These are phyloP conservation scores for Physella acuta DNA, from an alignment of 1,140 invertebrate genomes.

Conservation along the genomic window DNA sequence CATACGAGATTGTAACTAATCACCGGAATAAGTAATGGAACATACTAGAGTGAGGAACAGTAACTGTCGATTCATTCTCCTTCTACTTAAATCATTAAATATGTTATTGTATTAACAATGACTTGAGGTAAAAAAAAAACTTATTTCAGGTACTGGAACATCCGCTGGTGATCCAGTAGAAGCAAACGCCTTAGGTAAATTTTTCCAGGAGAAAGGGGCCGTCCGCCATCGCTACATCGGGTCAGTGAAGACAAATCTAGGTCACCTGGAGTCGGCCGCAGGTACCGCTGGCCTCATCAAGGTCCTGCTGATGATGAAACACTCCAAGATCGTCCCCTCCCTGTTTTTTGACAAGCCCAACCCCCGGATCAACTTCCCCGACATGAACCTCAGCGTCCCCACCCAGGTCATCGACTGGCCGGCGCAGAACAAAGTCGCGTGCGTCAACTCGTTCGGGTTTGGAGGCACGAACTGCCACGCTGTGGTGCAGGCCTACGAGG, in stretches of 20 bases:
- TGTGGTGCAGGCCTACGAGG: conserved; percentile 28
- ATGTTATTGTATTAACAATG: too few relatives aligned
- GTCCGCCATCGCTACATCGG: conserved; percentile 34
- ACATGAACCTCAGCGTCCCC: conserved; percentile 37
- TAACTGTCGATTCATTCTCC: too few relatives aligned
- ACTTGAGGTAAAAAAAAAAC: too few relatives aligned
- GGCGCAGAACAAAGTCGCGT: conserved; percentile 24
- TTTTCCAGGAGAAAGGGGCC: conserved; percentile 18
- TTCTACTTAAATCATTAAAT: too few relatives aligned
- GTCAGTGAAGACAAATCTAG: conserved; percentile 51
- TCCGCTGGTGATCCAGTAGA: conserved; percentile 39
- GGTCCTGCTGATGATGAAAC: conserved; percentile 49
- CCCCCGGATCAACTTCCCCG: conserved; percentile 37
- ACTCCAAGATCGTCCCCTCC: conserved; percentile 40
- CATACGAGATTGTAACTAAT: too few relatives aligned
- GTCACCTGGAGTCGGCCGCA: conserved; percentile 36
- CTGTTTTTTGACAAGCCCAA: conserved; percentile 39
- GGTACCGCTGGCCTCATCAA: conserved; percentile 27
- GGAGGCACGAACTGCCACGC: conserved; percentile 49
- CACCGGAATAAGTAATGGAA: too few relatives aligned
- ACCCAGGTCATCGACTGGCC: conserved; percentile 53
- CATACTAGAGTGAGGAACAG: too few relatives aligned
- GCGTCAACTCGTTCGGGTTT: conserved; percentile 49
- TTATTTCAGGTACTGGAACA: conserved; percentile 42
- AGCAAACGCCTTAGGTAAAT: conserved; percentile 30